Conservation (phyloP, 2,113 vertebrate species). For the Carettochelys insculpta region DNA sequence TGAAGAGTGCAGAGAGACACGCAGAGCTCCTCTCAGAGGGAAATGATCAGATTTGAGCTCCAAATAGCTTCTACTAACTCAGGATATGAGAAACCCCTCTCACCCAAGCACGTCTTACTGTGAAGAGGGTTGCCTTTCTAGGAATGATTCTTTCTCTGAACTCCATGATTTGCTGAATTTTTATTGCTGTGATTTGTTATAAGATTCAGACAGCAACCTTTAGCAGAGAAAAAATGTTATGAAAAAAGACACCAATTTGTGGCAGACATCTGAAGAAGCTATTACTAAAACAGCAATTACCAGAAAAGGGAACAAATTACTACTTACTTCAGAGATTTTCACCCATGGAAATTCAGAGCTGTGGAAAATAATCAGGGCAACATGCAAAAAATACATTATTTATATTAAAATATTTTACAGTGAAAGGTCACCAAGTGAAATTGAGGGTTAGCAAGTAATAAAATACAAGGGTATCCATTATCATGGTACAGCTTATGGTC, state of each 20-base stretch:
- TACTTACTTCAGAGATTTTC: constrained; percentile 76
- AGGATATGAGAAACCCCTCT: background rate
- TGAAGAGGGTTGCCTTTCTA: background rate
- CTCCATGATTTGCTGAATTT: background rate
- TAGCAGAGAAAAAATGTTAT: background rate
- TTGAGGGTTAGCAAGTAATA: constrained; percentile 68
- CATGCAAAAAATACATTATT: constrained; percentile 78
- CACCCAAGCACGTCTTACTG: too few species aligned
- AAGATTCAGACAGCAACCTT: background rate
- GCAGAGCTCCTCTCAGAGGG: background rate
- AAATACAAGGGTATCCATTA: constrained; percentile 40
- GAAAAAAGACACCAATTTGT: background rate
- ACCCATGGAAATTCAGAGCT: constrained; percentile 75
- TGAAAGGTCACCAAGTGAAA: constrained; percentile 72
- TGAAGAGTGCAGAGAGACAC: background rate
- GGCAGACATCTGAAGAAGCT: constrained; percentile 69
- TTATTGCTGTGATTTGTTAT: background rate
- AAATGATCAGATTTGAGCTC: background rate
- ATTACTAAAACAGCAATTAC: constrained; percentile 82
- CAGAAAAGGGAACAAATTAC: constrained; percentile 79
- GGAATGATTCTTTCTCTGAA: background rate
- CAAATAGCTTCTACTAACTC: background rate
- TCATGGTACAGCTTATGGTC: background rate
- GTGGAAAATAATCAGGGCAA: constrained; percentile 74
- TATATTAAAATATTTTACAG: constrained; percentile 73